Evolutionary conservation across 2,888 invertebrate genomes (phyloP).

Genomic region (Agrilus cyanescens): DNA sequence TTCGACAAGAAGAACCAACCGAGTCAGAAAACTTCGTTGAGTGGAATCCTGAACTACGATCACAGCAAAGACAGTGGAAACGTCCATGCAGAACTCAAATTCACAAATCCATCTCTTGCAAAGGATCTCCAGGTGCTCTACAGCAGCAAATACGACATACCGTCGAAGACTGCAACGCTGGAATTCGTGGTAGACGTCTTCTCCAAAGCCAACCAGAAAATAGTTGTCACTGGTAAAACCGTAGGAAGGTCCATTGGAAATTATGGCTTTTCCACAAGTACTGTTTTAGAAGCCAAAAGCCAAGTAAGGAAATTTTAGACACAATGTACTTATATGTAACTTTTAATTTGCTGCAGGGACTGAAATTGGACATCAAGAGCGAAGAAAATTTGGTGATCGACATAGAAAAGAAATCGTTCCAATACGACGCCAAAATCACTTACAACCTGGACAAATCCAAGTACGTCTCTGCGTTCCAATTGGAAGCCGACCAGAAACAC

Average conservation of each 20-base stretch:
- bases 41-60: constrained; percentile 42
- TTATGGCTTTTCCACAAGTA: constrained; percentile 35
- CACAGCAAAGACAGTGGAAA: constrained; percentile 38
- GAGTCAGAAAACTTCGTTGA: constrained; percentile 51
- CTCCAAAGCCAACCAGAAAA: constrained; percentile 44
- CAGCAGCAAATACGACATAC: constrained; percentile 35
- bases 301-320: constrained; percentile 28
- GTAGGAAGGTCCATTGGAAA: constrained; percentile 14
- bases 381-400: constrained; percentile 17
- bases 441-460: constrained; percentile 21
- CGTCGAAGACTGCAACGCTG: constrained; percentile 29
- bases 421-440: constrained; percentile 13
- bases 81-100: constrained; percentile 45
- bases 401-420: constrained; percentile 11
- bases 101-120: constrained; percentile 53
- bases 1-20: constrained; percentile 61
- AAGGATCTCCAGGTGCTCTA: constrained; percentile 21
- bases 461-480: constrained; percentile 18
- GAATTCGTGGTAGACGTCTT: constrained; percentile 47
- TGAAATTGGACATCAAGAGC: constrained; percentile 24
- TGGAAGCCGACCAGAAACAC: constrained; percentile 19
- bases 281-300: constrained; percentile 35
- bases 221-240: constrained; percentile 32
- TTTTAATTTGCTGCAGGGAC: constrained; percentile 15
- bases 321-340: neutral